A percentile compares a stretch with the other conserved stretches of the same genome.
phyloP scores from a whole-genome alignment of 1,140 invertebrate genomes.

The Drosophila nikananu region DNA sequence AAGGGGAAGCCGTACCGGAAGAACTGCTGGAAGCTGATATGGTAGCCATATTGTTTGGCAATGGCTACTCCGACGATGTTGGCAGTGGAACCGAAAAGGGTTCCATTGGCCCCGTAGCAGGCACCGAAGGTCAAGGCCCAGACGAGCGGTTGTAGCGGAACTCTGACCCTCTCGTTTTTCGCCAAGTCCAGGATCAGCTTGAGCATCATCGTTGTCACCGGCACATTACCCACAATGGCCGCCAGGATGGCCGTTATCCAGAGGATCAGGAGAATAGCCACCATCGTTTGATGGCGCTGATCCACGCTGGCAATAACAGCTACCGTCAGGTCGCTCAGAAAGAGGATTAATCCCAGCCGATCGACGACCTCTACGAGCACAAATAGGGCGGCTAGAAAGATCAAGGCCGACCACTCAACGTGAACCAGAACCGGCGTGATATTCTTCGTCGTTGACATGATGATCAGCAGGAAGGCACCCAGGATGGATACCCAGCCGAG shows the following conservation, averaged over 20 bases:
- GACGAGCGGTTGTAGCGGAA: not conserved
- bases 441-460: not conserved
- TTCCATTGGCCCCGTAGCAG: not conserved
- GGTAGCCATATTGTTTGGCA: not conserved
- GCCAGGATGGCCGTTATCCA: not conserved
- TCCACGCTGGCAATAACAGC: not conserved
- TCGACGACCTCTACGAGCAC: not conserved
- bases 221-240: not conserved
- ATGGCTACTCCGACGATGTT: not conserved
- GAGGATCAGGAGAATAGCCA: not conserved
- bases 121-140: not conserved
- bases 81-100: not conserved
- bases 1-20: not conserved
- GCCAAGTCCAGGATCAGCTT: not conserved
- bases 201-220: constrained; percentile 2
- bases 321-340: not conserved
- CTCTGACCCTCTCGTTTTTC: not conserved
- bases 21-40: not conserved
- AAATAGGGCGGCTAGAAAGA: not conserved
- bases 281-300: not conserved
- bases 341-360: not conserved
- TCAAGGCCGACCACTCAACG: not conserved
- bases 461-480: not conserved
- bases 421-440: not conserved
- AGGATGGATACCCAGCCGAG: constrained; percentile 90